Evolutionary conservation across 2,888 invertebrate genomes (phyloP), one percentile per base, ranked within the genome.

Genomic region (Hipparchia semele): DNA sequence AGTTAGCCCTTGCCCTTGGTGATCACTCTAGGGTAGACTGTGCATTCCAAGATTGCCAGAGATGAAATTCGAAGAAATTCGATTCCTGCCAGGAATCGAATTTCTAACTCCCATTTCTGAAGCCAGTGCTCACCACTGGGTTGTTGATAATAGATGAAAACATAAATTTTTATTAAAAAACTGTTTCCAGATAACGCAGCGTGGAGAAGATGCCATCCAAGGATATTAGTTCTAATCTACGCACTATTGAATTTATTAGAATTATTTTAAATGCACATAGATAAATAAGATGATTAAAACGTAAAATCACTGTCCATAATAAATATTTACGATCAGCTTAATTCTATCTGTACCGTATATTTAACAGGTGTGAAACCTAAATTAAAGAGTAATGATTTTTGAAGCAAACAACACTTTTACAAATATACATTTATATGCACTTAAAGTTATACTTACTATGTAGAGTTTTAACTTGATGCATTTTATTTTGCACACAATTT

Each of bases 111-210:
- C 39, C 39, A 39, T 5, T 39, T 39, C 39, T 39, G 5, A 39
- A 5, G 5, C 39, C 39, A 39, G 39, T 39, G 39, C 39, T 39
- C 39, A 39, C 39, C 39, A 39, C 3, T 39, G 39, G 39, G 39
- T 39, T 2, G 39, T 39, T 39, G 39, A 39, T 39, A 39, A 39
- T 39, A 4, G 8, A 49, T 49, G 49, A 6, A 49, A 49, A 8
- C 49, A 49, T 7, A 49, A 49, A 0, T 4, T 6, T 39, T 10
- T 59, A 53, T 12, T 51, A 61, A 45, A 33, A 59, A 70, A 71
- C n/a, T 61, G 77, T 83, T 86, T 80, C 23, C 90, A 92, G 92
- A 90, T 82, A 81, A 85, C 46, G 91, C 90, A 33, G 84, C 84
- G 73, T 86, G 89, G 86, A 88, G 90, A 78, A 90, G 89, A 88